Conservation (phyloP, 1,140 invertebrate species). For the Tyrophagus putrescentiae region DNA sequence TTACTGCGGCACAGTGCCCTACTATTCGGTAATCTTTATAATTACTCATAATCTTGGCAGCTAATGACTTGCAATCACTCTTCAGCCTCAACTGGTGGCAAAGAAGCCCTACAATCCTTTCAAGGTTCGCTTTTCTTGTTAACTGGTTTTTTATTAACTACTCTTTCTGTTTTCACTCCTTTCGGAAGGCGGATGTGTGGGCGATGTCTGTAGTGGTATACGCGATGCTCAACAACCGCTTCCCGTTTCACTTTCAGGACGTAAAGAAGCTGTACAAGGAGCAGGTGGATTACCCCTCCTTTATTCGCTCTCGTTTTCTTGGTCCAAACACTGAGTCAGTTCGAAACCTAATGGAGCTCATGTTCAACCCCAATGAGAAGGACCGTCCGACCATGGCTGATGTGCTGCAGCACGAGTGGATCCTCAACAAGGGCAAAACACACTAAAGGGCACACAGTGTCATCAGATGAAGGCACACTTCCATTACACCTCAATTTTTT, state of each 20-base stretch:
- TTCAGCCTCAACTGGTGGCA: conserved; percentile 31
- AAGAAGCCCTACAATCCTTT: conserved; percentile 28
- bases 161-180: too few species aligned
- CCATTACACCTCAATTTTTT: too few species aligned
- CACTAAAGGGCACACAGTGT: too few species aligned
- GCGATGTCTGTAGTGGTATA: conserved; percentile 30
- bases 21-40: too few species aligned
- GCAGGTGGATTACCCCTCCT: not conserved
- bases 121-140: too few species aligned
- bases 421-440: conserved; percentile 4
- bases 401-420: not conserved
- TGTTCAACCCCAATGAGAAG: conserved; percentile 12
- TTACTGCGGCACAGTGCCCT: conserved; percentile 23
- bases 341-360: not conserved
- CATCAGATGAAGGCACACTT: too few species aligned
- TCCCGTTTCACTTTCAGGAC: conserved; percentile 37
- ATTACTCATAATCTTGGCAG: too few species aligned
- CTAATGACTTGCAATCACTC: too few species aligned
- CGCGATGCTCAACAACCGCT: conserved; percentile 30
- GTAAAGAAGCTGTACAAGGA: conserved; percentile 28
- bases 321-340: not conserved
- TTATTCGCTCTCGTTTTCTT: not conserved
- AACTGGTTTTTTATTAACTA: too few species aligned
- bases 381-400: not conserved
- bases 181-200: conserved; percentile 31